These are phyloP conservation scores for Leucophenga varia DNA, from an alignment of 1,140 invertebrate genomes.

Conservation along the genomic window DNA sequence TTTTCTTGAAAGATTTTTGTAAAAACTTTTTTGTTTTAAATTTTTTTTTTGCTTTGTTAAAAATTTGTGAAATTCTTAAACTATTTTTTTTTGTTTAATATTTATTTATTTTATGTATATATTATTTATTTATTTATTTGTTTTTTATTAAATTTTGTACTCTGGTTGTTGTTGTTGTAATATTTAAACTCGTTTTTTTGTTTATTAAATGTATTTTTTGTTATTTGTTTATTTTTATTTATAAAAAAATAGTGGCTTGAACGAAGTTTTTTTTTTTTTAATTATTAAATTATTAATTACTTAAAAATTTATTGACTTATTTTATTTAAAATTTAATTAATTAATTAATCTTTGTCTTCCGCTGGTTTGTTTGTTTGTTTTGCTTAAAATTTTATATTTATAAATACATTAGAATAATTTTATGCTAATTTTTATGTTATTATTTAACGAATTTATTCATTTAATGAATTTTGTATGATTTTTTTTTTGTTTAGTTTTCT, in stretches of 20 bases:
- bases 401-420: slow-evolving; percentile 35
- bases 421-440: slow-evolving; percentile 25
- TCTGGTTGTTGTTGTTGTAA: slow-evolving; percentile 13
- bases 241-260: not conserved
- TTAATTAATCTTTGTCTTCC: slow-evolving; percentile 52
- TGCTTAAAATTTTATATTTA: slow-evolving; percentile 52
- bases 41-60: not conserved
- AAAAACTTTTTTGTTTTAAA: not conserved
- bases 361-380: slow-evolving; percentile 54
- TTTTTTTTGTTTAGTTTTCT: slow-evolving; percentile 18
- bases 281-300: slow-evolving; percentile 22
- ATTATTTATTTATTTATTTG: slow-evolving; percentile 2
- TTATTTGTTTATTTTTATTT: slow-evolving; percentile 4
- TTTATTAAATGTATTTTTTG: too few species aligned
- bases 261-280: slow-evolving; percentile 16
- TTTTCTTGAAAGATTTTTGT: not conserved
- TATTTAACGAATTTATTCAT: slow-evolving; percentile 19
- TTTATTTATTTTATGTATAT: slow-evolving; percentile 14
- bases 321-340: slow-evolving; percentile 35
- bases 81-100: slow-evolving; percentile 17
- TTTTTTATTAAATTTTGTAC: slow-evolving; percentile 23
- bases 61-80: slow-evolving; percentile 7
- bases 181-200: not conserved
- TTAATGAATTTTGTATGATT: slow-evolving; percentile 12
- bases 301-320: slow-evolving; percentile 12